Base-by-base conservation (phyloP, 2,888 invertebrate species). In the Calliopum simillimum region DNA sequence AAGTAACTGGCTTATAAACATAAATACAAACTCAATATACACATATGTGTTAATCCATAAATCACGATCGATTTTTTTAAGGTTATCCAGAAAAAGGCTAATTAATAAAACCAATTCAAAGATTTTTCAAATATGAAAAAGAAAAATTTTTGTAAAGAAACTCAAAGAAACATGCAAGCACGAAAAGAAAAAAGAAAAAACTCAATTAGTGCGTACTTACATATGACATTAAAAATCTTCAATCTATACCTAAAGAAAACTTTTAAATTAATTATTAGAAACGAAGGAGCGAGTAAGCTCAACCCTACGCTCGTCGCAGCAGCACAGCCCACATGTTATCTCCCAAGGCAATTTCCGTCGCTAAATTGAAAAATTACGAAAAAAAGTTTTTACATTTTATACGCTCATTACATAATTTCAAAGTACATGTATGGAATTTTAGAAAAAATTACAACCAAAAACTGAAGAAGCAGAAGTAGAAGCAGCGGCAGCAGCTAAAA, bases 261-360 rank as follows among this genome's bases (percentile, higher is more conserved):
- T 82, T 82, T 84, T 84, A 83, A 83, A 83, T 84, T 83, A 83
- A 83, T 84, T 83, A 84, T 83, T 82, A 82, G 83, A 80, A 82
- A 79, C 81, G 23, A 41, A 19, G 33, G 41, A 49, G 58, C 68
- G 41, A 51, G 43, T n/a, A 33, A 47, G n/a, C 61, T 56, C 43
- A 58, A 67, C 47, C 67, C 41, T 47, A 70, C 56, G 69, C 56
- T 56, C 19, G 23, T 5, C 53, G 44, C 21, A n/a, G n/a, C n/a
- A n/a, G n/a, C n/a, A 47, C 33, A 69, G 72, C 74, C 75, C 73
- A 73, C 78, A 76, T 80, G 83, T 81, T 80, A 83, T 80, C 82
- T 82, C 82, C 82, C 82, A 79, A 80, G 82, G 84, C 82, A 83
- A 84, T 83, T 84, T 82, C 82, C 84, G 84, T 79, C 81, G 84